Conservation (phyloP, 2,797 vertebrate genomes). For the Melopsittacus undulatus region DNA sequence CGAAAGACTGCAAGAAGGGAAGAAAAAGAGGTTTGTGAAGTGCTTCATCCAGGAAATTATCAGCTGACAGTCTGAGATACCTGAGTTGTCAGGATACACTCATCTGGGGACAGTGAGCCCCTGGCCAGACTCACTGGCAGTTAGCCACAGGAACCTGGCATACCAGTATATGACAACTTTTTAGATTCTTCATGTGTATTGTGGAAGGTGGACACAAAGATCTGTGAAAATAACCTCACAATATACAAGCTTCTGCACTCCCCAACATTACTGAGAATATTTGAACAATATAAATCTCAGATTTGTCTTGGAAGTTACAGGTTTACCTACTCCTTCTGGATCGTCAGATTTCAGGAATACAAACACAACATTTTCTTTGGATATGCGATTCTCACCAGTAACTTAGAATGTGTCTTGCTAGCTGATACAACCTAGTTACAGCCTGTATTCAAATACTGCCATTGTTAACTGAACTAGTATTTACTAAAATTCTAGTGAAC, state of each 20-base stretch:
- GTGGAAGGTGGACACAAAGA: background rate
- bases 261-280: background rate
- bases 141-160: background rate
- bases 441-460: background rate
- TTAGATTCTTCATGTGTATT: background rate
- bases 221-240: background rate
- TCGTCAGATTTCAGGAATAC: background rate
- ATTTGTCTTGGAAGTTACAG: background rate
- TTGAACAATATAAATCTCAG: background rate
- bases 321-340: background rate
- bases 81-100: background rate
- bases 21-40: background rate
- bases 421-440: background rate
- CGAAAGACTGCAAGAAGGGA: background rate
- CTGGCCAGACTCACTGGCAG: background rate
- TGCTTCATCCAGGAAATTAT: background rate
- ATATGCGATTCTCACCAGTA: background rate
- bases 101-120: background rate
- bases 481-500: background rate
- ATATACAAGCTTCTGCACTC: background rate
- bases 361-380: background rate
- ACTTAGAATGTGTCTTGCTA: background rate
- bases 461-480: background rate
- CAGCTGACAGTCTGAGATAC: background rate
- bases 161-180: background rate